phyloP scores from a whole-genome alignment of 2,888 invertebrate genomes.

The Itoplectis maculator region DNA sequence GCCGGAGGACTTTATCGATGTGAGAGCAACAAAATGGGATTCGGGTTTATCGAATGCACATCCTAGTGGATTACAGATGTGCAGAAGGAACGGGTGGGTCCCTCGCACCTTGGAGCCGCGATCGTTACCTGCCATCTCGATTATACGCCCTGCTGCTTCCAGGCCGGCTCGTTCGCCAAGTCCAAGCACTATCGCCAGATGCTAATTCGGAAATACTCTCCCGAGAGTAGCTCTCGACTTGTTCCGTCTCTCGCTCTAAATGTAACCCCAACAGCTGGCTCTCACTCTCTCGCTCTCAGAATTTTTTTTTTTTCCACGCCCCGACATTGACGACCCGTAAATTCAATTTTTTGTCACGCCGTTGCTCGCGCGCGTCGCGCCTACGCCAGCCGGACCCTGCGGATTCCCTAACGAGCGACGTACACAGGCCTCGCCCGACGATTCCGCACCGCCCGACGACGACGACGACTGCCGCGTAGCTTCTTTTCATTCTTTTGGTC shows the following conservation, averaged over 20 bases:
- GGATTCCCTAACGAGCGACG: constrained; percentile 53
- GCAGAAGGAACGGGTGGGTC: background rate
- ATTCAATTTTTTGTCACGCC: constrained; percentile 57
- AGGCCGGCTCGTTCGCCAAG: constrained; percentile 35
- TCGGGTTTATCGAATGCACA: constrained; percentile 38
- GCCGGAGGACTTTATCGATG: constrained; percentile 46
- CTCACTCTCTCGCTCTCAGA: background rate
- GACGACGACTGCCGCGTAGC: constrained; percentile 49
- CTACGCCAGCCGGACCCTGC: constrained; percentile 47
- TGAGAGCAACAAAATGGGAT: constrained; percentile 55
- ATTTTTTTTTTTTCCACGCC: constrained; percentile 20
- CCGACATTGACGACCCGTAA: constrained; percentile 65
- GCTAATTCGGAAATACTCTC: constrained; percentile 52
- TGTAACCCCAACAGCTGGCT: too few relatives aligned
- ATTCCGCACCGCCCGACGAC: constrained; percentile 24
- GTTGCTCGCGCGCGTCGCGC: constrained; percentile 44
- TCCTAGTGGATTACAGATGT: constrained; percentile 16
- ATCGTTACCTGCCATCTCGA: constrained; percentile 63
- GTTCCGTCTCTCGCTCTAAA: background rate
- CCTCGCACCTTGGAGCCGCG: constrained; percentile 20
- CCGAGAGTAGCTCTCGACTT: constrained; percentile 20
- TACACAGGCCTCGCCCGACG: constrained; percentile 22
- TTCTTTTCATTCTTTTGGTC: constrained; percentile 45
- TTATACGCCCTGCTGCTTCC: constrained; percentile 51
- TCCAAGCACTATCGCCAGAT: constrained; percentile 52